Conservation (phyloP, 1,140 invertebrate genomes). For the Belonocnema kinseyi region DNA sequence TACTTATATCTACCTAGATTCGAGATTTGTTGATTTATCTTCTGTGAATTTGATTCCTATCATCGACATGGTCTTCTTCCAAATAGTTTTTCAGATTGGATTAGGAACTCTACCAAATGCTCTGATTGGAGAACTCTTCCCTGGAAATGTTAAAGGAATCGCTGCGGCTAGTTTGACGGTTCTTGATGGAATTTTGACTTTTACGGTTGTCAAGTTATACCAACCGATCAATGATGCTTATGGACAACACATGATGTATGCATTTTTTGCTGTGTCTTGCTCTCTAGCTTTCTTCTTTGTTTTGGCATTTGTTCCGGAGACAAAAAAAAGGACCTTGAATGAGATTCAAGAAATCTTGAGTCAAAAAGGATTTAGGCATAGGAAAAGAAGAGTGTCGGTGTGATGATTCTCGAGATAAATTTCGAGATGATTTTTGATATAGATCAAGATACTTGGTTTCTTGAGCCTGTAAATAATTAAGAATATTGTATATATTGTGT, state of each 20-base stretch:
- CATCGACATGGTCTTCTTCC: conserved; percentile 81
- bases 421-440: no score
- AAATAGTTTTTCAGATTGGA: conserved; percentile 83
- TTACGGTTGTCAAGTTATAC: conserved; percentile 86
- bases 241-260: conserved; percentile 83
- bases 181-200: conserved; percentile 85
- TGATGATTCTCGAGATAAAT: neutral
- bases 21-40: conserved; percentile 48
- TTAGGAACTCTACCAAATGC: conserved; percentile 86
- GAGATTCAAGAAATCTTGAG: conserved; percentile 69
- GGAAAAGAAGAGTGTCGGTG: neutral
- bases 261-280: conserved; percentile 83
- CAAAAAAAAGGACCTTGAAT: conserved; percentile 72
- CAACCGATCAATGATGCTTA: conserved; percentile 79
- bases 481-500: no score
- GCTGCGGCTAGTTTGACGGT: conserved; percentile 80
- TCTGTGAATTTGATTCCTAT: conserved; percentile 79
- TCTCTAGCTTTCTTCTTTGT: conserved; percentile 66
- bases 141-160: conserved; percentile 82
- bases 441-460: no score
- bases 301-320: conserved; percentile 70
- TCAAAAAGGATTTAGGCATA: conserved; percentile 15
- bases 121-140: conserved; percentile 86
- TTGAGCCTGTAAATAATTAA: no score
- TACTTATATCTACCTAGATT: conserved; percentile 78